Percentiles rank a stretch among this genome's conserved stretches.
Evolutionary conservation across 2,797 vertebrate species (phyloP).

Genomic region (Halcyon badia): DNA sequence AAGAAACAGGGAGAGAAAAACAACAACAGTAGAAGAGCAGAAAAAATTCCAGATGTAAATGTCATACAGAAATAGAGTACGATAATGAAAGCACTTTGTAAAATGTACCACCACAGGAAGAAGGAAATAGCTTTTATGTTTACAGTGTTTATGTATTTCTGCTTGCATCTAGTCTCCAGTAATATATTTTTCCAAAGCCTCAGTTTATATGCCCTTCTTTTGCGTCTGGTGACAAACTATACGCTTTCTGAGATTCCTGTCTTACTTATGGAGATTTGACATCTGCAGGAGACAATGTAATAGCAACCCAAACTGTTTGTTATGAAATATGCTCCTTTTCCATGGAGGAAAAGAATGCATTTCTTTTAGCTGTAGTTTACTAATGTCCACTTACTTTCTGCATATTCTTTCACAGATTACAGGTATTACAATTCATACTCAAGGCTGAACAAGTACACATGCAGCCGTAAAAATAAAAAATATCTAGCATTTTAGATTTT

Average conservation of each 20-base stretch:
- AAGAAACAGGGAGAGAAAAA: not conserved
- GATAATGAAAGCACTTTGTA: conserved; percentile 30
- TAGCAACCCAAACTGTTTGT: not conserved
- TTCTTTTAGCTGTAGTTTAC: not conserved
- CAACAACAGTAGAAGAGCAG: not conserved
- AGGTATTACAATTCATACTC: not conserved
- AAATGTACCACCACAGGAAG: conserved; percentile 34
- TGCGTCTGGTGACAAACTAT: not conserved
- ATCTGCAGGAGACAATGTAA: not conserved
- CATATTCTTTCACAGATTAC: not conserved
- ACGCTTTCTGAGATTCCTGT: not conserved
- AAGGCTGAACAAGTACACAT: not conserved
- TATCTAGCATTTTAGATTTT: not conserved
- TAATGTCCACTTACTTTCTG: conserved; percentile 5
- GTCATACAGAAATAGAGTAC: not conserved
- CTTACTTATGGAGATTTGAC: not conserved
- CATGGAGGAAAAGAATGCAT: not conserved
- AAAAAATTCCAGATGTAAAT: conserved; percentile 35
- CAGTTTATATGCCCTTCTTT: not conserved
- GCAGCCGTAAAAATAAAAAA: not conserved
- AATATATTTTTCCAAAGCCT: not conserved
- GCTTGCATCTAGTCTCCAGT: not conserved
- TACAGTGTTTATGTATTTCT: not conserved
- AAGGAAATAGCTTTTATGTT: conserved; percentile 34
- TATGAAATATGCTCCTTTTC: not conserved